A percentile compares a stretch with the other conserved stretches of the same genome.
These are phyloP conservation scores for Eubasilissa splendida DNA, from an alignment of 2,888 invertebrate species.

Conservation along the genomic window DNA sequence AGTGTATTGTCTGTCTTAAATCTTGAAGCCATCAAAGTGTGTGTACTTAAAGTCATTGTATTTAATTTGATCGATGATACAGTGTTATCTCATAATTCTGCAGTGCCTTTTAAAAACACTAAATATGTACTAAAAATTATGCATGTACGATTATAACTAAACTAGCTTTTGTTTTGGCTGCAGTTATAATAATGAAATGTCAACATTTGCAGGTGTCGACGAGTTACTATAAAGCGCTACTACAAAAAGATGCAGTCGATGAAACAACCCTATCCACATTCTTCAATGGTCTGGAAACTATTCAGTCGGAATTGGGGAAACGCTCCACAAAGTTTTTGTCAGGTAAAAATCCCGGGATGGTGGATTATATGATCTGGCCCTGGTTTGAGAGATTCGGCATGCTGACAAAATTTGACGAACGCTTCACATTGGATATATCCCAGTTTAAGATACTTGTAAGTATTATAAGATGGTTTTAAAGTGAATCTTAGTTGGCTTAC, in stretches of 20 bases:
- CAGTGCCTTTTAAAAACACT: no score
- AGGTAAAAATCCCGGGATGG: constrained; percentile 81
- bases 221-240: constrained; percentile 72
- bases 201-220: constrained; percentile 68
- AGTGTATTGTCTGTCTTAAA: no score
- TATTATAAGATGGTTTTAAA: constrained; percentile 28
- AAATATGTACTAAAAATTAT: no score
- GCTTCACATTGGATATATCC: constrained; percentile 77
- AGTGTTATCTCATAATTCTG: no score
- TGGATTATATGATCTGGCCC: constrained; percentile 90
- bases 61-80: no score
- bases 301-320: constrained; percentile 77
- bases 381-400: constrained; percentile 80
- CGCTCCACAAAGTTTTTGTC: constrained; percentile 79
- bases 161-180: no score
- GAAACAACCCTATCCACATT: constrained; percentile 69
- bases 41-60: no score
- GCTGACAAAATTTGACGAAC: constrained; percentile 74
- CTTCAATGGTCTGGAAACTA: constrained; percentile 74
- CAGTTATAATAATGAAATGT: not conserved
- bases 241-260: constrained; percentile 64
- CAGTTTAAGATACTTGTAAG: constrained; percentile 79
- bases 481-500: no score
- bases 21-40: no score
- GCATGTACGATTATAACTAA: no score